phyloP scores from a whole-genome alignment of 1,140 invertebrate species.

The Platyscapa corneri region DNA sequence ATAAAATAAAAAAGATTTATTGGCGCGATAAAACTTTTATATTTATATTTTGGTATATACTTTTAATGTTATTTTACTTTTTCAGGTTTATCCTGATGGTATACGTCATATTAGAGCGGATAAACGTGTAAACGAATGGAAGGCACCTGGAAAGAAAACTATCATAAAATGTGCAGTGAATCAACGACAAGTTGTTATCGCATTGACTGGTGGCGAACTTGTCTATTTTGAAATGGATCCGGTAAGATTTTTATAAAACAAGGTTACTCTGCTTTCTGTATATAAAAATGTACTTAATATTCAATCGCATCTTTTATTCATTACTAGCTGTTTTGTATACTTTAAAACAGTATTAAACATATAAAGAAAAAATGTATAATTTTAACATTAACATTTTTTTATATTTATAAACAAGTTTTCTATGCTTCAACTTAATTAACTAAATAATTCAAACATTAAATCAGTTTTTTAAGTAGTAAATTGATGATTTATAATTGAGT shows the following conservation, averaged over 20 bases:
- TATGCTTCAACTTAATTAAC: too few relatives aligned
- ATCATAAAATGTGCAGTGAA: slow-evolving; percentile 99
- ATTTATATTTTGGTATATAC: background rate
- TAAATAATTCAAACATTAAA: too few relatives aligned
- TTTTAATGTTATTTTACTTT: slow-evolving; percentile 33
- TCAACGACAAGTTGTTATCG: slow-evolving; percentile 98
- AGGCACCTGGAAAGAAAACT: slow-evolving; percentile 96
- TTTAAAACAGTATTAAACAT: slow-evolving; percentile 66
- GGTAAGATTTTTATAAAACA: slow-evolving; percentile 77
- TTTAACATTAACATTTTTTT: too few relatives aligned
- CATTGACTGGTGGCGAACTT: slow-evolving; percentile 96
- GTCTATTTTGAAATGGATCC: slow-evolving; percentile 99
- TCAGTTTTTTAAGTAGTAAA: too few relatives aligned
- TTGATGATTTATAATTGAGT: background rate
- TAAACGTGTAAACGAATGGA: slow-evolving; percentile 99
- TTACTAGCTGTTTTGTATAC: slow-evolving; percentile 53
- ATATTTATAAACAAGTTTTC: too few relatives aligned
- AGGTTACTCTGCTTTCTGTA: background rate
- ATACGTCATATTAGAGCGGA: slow-evolving; percentile 98
- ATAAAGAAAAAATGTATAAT: slow-evolving; percentile 53
- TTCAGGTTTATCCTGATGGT: slow-evolving; percentile 95
- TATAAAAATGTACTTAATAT: too few relatives aligned
- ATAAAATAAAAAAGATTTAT: slow-evolving; percentile 5
- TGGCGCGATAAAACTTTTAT: background rate
- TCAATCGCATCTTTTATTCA: slow-evolving; percentile 43